A percentile compares a stretch with the other conserved stretches of the same genome.
Conservation (phyloP, 2,113 vertebrate species). For the Macaca mulatta region DNA sequence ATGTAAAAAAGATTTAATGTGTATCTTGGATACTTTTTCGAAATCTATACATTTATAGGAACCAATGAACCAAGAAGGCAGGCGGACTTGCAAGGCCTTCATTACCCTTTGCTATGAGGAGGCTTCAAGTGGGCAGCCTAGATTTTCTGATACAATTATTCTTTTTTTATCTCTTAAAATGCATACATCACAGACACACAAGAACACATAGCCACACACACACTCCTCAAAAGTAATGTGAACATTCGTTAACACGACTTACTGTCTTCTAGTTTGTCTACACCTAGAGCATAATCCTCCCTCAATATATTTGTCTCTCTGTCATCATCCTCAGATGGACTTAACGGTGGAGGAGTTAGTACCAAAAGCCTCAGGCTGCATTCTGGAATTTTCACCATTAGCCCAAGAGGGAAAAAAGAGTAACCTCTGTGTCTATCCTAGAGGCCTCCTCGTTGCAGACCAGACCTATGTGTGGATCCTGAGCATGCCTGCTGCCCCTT, state of each 20-base stretch:
- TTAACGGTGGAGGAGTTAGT: neutral
- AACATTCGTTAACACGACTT: neutral
- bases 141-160: neutral
- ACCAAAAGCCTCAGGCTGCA: neutral
- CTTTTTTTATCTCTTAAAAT: neutral
- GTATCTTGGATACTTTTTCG: neutral
- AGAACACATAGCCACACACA: neutral
- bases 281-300: neutral
- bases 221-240: neutral
- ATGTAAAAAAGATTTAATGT: neutral
- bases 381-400: neutral
- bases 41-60: neutral
- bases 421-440: neutral
- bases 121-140: neutral
- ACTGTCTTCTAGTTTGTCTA: neutral
- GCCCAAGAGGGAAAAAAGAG: neutral
- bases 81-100: too few species aligned
- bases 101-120: neutral
- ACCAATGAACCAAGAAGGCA: neutral
- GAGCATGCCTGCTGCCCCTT: fast-evolving
- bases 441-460: neutral
- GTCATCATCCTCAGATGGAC: neutral
- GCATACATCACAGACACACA: neutral
- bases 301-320: neutral
- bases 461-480: neutral